Conservation (phyloP, 2,888 invertebrate genomes). For the Drosophila barbarae region DNA sequence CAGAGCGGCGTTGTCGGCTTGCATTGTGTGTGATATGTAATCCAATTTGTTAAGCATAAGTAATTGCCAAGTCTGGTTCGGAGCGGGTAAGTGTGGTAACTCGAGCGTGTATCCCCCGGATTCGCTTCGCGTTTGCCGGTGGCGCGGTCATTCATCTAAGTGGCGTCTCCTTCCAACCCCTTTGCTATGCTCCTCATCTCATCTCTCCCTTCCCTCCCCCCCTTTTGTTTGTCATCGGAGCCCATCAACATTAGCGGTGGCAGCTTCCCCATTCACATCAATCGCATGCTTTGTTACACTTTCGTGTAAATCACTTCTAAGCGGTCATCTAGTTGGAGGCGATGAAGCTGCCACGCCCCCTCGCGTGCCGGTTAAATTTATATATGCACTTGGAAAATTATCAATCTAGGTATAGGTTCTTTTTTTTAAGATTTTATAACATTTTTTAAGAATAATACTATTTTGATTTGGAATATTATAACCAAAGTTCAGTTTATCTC, state of each 20-base stretch:
- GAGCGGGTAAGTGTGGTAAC: constrained; percentile 18
- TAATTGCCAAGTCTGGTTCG: constrained; percentile 31
- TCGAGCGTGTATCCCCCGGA: constrained; percentile 35
- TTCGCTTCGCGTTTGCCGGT: constrained; percentile 10
- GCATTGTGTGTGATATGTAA: constrained; percentile 25
- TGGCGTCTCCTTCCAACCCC: constrained; percentile 3
- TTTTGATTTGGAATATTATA: neutral
- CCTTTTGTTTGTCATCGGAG: constrained; percentile 19
- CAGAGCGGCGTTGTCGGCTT: constrained; percentile 9
- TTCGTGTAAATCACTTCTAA: constrained; percentile 55
- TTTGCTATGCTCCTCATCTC: neutral
- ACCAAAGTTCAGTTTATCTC: neutral
- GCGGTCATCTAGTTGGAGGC: constrained; percentile 35
- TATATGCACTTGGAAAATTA: neutral
- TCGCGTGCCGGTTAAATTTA: constrained; percentile 49
- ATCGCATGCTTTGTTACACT: constrained; percentile 43
- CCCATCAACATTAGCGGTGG: constrained; percentile 8
- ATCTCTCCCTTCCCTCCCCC: neutral
- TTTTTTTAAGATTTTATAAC: neutral
- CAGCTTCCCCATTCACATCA: constrained; percentile 32
- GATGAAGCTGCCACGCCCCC: neutral
- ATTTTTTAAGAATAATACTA: no score
- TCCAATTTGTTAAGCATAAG: constrained; percentile 42
- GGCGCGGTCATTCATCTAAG: constrained; percentile 34
- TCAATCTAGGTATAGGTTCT: no score